These are phyloP conservation scores for Condylura cristata DNA, from an alignment of 2,113 vertebrate species.

Conservation along the genomic window DNA sequence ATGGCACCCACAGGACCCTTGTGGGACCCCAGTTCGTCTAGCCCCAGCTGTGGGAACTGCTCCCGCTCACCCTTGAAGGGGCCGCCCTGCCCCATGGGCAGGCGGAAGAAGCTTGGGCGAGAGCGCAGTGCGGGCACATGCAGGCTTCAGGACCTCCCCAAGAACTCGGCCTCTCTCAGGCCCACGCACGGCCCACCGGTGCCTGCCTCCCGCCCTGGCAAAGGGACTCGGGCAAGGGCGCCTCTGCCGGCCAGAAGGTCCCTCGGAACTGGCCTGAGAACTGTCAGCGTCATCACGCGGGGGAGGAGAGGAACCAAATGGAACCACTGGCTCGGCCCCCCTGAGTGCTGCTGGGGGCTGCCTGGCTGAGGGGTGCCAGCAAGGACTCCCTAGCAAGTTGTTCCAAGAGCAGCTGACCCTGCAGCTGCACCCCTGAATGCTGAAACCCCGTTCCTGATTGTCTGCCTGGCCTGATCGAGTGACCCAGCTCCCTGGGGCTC, in stretches of 20 bases:
- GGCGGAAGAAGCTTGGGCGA: not conserved
- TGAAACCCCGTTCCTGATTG: not conserved
- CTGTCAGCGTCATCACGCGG: too few relatives aligned
- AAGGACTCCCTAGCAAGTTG: too few relatives aligned
- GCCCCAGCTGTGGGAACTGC: not conserved
- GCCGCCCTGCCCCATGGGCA: not conserved
- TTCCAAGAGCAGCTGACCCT: not conserved
- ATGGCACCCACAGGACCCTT: fast-evolving
- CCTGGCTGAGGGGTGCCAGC: not conserved
- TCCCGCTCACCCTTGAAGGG: not conserved
- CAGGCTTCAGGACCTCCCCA: too few relatives aligned
- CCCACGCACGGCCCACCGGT: too few relatives aligned
- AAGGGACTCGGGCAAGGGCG: fast-evolving
- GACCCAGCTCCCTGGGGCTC: not conserved
- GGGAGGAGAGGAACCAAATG: not conserved
- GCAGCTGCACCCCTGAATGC: not conserved
- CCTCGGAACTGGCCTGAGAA: not conserved
- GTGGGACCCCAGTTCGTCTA: fast-evolving
- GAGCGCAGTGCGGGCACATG: fast-evolving
- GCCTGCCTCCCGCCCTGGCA: too few relatives aligned
- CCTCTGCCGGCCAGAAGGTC: not conserved
- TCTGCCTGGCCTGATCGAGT: fast-evolving
- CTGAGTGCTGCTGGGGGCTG: fast-evolving
- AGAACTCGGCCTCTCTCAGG: too few relatives aligned
- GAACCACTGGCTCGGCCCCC: not conserved